A percentile compares a stretch with the other conserved stretches of the same genome.
Conservation (phyloP, 2,888 invertebrate genomes). For the Aphodius granarius region DNA sequence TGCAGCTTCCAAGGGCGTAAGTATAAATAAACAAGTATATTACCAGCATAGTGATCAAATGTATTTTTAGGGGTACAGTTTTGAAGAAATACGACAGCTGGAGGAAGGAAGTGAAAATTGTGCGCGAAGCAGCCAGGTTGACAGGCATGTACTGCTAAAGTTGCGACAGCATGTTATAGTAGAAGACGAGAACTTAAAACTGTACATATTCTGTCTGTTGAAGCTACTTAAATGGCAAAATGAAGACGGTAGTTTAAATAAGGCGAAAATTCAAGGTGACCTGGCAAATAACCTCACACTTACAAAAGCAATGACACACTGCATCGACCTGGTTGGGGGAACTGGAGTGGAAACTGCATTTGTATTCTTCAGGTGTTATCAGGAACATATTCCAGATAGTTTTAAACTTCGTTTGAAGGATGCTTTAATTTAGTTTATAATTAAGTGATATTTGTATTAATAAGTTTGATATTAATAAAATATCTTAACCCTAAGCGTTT, state of each 20-base stretch:
- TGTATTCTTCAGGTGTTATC: neutral
- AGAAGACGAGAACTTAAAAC: neutral
- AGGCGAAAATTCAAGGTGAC: neutral
- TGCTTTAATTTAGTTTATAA: neutral
- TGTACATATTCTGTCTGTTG: neutral
- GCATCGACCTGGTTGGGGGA: slow-evolving; percentile 20
- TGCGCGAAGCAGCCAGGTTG: neutral
- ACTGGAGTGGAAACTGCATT: neutral
- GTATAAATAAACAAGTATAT: neutral
- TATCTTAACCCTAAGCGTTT: no score
- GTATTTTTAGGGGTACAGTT: neutral
- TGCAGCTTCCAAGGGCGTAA: neutral
- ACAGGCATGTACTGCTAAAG: neutral
- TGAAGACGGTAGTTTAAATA: neutral
- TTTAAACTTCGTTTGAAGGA: neutral
- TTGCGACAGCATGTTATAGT: neutral
- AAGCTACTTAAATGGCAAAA: slow-evolving; percentile 3
- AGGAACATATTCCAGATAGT: neutral
- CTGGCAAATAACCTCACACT: slow-evolving; percentile 41
- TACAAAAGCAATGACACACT: slow-evolving; percentile 49
- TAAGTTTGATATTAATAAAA: no score
- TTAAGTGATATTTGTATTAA: no score
- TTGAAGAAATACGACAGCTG: neutral
- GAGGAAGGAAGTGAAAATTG: neutral
- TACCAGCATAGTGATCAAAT: neutral